Percentiles rank a stretch among this genome's conserved stretches.
These are phyloP conservation scores for Carapus acus DNA, from an alignment of 2,797 vertebrate genomes.

Conservation along the genomic window DNA sequence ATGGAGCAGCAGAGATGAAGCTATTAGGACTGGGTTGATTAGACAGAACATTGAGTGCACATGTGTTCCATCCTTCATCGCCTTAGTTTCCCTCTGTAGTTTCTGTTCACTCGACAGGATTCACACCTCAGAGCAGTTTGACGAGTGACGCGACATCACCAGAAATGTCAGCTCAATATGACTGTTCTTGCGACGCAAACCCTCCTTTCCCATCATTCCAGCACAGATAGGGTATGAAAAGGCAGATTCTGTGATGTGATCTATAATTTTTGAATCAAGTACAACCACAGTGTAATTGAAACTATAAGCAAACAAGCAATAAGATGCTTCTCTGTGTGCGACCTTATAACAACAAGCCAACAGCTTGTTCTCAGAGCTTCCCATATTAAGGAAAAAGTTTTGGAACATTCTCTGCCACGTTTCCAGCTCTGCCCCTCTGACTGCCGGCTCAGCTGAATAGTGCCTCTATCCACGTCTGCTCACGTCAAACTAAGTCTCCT, in stretches of 20 bases:
- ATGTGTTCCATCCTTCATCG: background rate
- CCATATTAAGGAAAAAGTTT: slow-evolving; percentile 25
- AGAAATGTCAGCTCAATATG: no score
- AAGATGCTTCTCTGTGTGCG: slow-evolving; percentile 4
- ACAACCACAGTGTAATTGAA: no score
- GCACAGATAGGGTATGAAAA: no score
- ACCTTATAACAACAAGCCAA: slow-evolving; percentile 22
- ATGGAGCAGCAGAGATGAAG: background rate
- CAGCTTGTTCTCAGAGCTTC: slow-evolving; percentile 31
- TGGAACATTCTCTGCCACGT: slow-evolving; percentile 38
- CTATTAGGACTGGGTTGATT: slow-evolving; percentile 1
- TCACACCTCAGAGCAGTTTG: background rate
- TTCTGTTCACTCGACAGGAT: background rate
- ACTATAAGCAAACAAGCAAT: background rate
- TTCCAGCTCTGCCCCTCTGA: slow-evolving; percentile 24
- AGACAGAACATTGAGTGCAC: no score
- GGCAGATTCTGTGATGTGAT: no score
- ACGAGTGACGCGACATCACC: no score
- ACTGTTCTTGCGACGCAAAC: no score
- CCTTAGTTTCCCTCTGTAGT: slow-evolving; percentile 2
- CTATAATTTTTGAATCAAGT: no score
- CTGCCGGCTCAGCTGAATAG: slow-evolving; percentile 23
- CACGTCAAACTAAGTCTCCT: background rate
- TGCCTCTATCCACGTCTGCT: slow-evolving; percentile 24
- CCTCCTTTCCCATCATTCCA: no score